phyloP scores from a whole-genome alignment of 1,140 invertebrate genomes.

The Papilio helenus region DNA sequence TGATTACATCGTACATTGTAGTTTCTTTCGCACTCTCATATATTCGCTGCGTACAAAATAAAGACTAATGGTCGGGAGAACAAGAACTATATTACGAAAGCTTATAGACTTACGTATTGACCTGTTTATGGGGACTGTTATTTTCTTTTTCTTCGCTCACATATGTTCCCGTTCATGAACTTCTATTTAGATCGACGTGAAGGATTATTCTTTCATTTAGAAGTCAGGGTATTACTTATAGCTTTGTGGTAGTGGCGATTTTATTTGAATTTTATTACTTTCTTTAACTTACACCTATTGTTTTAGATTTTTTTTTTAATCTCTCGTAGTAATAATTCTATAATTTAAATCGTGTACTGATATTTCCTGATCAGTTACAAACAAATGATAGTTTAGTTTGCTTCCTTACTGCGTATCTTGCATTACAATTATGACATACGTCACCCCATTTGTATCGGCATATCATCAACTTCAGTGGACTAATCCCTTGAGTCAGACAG shows the following conservation, averaged over 20 bases:
- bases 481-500: slow-evolving; percentile 11
- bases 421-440: neutral
- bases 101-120: slow-evolving; percentile 33
- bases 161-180: slow-evolving; percentile 25
- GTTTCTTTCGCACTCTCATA: slow-evolving; percentile 36
- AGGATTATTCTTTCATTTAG: slow-evolving; percentile 10
- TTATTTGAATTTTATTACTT: neutral
- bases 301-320: too few relatives aligned
- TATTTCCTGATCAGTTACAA: neutral
- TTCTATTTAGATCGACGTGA: slow-evolving; percentile 19
- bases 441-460: neutral
- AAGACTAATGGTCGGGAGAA: slow-evolving; percentile 28
- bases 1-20: slow-evolving; percentile 38
- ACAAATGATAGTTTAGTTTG: neutral
- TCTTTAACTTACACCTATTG: too few relatives aligned
- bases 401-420: neutral
- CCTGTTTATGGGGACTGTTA: slow-evolving; percentile 35
- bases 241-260: neutral
- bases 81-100: slow-evolving; percentile 33
- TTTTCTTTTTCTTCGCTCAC: slow-evolving; percentile 16
- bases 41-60: slow-evolving; percentile 34
- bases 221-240: neutral
- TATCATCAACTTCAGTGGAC: neutral
- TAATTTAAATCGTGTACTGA: neutral
- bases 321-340: too few relatives aligned